Conservation (phyloP, 2,797 vertebrate genomes). For the Pogonophryne albipinna region DNA sequence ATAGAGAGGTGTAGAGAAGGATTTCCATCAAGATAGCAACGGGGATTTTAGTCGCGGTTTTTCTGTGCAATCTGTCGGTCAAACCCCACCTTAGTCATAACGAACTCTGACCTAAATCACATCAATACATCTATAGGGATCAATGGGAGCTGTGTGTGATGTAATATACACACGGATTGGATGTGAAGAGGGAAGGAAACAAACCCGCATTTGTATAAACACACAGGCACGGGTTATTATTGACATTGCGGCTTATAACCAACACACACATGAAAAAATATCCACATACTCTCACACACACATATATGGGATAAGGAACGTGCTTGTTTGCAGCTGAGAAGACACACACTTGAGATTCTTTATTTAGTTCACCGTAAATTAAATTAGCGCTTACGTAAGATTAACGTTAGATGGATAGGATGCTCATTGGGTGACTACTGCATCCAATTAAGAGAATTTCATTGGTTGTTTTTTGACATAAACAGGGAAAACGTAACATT, state of each 20-base stretch:
- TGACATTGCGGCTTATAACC: slow-evolving; percentile 26
- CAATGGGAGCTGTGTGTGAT: slow-evolving; percentile 70
- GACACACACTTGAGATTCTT: slow-evolving; percentile 28
- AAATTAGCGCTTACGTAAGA: slow-evolving; percentile 13
- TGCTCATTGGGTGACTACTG: no score
- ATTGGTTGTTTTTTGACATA: slow-evolving; percentile 11
- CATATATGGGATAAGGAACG: slow-evolving; percentile 18
- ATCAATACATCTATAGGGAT: slow-evolving; percentile 81
- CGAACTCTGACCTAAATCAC: slow-evolving; percentile 78
- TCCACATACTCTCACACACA: slow-evolving; percentile 11
- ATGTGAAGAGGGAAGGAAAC: slow-evolving; percentile 64
- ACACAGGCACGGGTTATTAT: slow-evolving; percentile 38
- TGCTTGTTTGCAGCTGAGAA: slow-evolving; percentile 23
- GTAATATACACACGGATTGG: slow-evolving; percentile 61
- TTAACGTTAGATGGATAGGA: neutral
- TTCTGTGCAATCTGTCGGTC: slow-evolving; percentile 57
- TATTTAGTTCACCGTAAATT: slow-evolving; percentile 30
- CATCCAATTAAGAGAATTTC: neutral
- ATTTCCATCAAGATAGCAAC: slow-evolving; percentile 43
- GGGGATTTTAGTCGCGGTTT: neutral
- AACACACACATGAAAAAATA: slow-evolving; percentile 12
- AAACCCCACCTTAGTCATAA: slow-evolving; percentile 64
- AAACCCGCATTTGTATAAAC: slow-evolving; percentile 63
- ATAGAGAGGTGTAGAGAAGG: slow-evolving; percentile 57
- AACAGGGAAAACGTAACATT: neutral